These are phyloP conservation scores for Tridacna crocea DNA, from an alignment of 2,888 invertebrate species.

Conservation along the genomic window DNA sequence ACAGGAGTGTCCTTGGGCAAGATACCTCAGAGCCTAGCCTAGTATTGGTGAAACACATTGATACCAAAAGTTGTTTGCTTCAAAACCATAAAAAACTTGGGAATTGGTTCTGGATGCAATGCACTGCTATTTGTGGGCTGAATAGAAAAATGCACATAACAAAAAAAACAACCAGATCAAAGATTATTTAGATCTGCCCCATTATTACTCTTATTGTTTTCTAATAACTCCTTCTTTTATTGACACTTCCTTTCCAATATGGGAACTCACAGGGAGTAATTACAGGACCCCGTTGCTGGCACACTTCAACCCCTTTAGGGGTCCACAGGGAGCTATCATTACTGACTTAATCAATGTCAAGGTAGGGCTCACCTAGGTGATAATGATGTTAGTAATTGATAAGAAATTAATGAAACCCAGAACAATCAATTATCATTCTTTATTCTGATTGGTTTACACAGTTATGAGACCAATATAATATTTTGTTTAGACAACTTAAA, in stretches of 20 bases:
- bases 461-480: slow-evolving; percentile 11
- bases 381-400: slow-evolving; percentile 24
- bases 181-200: background rate
- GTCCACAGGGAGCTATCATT: background rate
- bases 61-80: background rate
- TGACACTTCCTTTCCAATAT: slow-evolving; percentile 21
- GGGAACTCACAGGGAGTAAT: slow-evolving; percentile 14
- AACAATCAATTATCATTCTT: slow-evolving; percentile 17
- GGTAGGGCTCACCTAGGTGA: slow-evolving; percentile 8
- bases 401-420: slow-evolving; percentile 28
- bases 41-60: no score
- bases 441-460: slow-evolving; percentile 12
- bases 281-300: slow-evolving; percentile 6
- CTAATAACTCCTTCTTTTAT: slow-evolving; percentile 4
- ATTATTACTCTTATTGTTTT: background rate
- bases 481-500: slow-evolving; percentile 2
- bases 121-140: no score
- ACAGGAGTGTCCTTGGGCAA: background rate
- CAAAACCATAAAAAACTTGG: no score
- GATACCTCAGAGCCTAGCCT: no score
- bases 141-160: no score
- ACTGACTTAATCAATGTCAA: slow-evolving; percentile 6
- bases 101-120: no score
- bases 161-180: no score
- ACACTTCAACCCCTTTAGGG: slow-evolving; percentile 24